These are phyloP conservation scores for Calidris pugnax DNA, from an alignment of 2,113 vertebrate genomes.

Conservation along the genomic window DNA sequence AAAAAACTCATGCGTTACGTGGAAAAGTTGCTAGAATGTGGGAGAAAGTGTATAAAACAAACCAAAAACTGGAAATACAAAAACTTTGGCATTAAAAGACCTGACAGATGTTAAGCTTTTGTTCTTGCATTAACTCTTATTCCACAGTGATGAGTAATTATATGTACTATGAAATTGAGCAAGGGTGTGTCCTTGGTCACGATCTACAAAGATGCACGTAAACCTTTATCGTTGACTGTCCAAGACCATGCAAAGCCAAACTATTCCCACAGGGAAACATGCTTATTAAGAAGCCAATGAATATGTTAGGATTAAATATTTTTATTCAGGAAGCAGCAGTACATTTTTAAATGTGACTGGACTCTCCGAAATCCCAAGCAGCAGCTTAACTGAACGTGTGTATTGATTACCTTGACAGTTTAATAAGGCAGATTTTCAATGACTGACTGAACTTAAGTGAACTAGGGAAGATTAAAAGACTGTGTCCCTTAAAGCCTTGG, in stretches of 20 bases:
- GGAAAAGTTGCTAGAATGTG: background rate
- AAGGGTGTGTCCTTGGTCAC: background rate
- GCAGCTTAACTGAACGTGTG: background rate
- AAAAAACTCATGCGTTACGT: background rate
- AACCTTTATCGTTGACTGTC: background rate
- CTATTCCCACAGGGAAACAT: accelerated
- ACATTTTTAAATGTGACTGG: background rate
- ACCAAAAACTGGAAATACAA: background rate
- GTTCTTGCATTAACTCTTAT: background rate
- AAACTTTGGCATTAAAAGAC: background rate
- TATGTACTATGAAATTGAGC: background rate
- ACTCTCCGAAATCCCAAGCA: background rate
- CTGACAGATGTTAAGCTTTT: background rate
- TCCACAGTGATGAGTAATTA: background rate
- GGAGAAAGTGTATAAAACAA: background rate
- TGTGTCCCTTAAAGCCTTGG: background rate
- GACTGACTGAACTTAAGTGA: background rate
- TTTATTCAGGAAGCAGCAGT: background rate
- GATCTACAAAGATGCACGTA: background rate
- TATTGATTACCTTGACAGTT: background rate
- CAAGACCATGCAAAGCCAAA: background rate
- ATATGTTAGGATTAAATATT: background rate
- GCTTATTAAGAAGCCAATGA: accelerated
- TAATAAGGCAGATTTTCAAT: background rate
- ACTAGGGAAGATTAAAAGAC: background rate